Evolutionary conservation across 2,113 vertebrate genomes (phyloP), one percentile per base, ranked within the genome.

Genomic region (Probosciger aterrimus): DNA sequence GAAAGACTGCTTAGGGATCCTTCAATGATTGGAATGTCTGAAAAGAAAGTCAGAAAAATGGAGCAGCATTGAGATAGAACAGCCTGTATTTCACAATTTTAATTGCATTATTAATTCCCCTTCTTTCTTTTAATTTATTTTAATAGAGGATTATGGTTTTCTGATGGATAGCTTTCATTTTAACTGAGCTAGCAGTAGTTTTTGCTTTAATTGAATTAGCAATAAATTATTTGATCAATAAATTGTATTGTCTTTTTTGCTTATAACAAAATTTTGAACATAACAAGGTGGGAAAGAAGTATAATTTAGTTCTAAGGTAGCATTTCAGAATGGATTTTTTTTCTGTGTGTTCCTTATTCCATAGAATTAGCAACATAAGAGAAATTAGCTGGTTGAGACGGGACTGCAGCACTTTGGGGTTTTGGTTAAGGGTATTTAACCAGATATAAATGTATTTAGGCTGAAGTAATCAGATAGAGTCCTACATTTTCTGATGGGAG

Each of bases 61-160:
- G 5, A 65, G 20, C 1, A 7, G 2, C 4, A 25, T 30, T 43
- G 57, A 35, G 7, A 70, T 9, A 47, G 2, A 7, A 52, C 0
- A 2, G 9, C 1, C 6, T 69, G 1, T 35, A 9, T 50, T 39
- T 18, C 59, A 37, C 3, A 33, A 19, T 69, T 68, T 50, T 46
- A 39, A 50, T n/a, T 53, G 4, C 2, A 22, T 69, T 74, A 39
- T 46, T 59, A 68, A 68, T 86, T 30, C 0, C 7, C 1, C 13
- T n/a, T 44, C 14, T 18, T 31, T 1, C 41, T 55, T 74, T 31
- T 14, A 59, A 44, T 43, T 53, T 80, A 50, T 77, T 92, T 78
- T n/a, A 62, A 35, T 52, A 10, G 5, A 30, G 1, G 2, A 47
- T 41, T 82, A 67, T 24, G 14, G 14, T 41, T 85, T 90, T 85